These are phyloP conservation scores for Thaumetopoea pityocampa DNA, from an alignment of 1,140 invertebrate genomes.

Conservation along the genomic window DNA sequence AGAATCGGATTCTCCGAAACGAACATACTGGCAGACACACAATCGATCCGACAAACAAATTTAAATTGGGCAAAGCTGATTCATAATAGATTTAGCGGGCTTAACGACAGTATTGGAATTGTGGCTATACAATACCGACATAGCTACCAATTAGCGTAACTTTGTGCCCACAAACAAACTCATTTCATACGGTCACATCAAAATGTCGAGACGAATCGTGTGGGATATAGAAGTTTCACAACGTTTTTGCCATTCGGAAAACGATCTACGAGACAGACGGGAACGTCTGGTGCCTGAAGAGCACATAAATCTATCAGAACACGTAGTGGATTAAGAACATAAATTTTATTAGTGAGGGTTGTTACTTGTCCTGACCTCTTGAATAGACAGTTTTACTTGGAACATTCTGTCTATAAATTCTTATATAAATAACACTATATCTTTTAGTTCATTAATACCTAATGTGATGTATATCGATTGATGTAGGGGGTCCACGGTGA, in stretches of 20 bases:
- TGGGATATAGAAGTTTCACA: too few species aligned
- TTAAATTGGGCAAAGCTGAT: conserved; percentile 30
- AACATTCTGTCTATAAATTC: conserved; percentile 1
- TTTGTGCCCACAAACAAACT: conserved; percentile 23
- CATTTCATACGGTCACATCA: conserved; percentile 7
- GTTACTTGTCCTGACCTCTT: conserved; percentile 18
- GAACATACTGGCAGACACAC: conserved; percentile 6
- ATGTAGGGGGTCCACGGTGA: too few species aligned
- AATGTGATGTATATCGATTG: too few species aligned
- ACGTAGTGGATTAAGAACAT: conserved; percentile 24
- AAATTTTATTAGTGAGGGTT: conserved; percentile 18
- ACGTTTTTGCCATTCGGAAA: too few species aligned
- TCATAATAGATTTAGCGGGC: conserved; percentile 31
- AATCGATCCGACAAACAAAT: conserved; percentile 20
- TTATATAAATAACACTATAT: neutral
- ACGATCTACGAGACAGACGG: neutral
- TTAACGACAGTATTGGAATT: conserved; percentile 27
- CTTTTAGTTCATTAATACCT: too few species aligned
- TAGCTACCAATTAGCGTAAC: conserved; percentile 27
- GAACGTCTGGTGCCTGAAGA: conserved; percentile 7
- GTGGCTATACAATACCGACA: conserved; percentile 25
- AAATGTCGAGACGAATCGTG: too few species aligned
- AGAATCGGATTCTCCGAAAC: conserved; percentile 1
- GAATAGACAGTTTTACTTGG: conserved; percentile 10
- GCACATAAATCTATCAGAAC: conserved; percentile 21